These are phyloP conservation scores for Octopus sinensis DNA, from an alignment of 1,140 invertebrate genomes.

Conservation along the genomic window DNA sequence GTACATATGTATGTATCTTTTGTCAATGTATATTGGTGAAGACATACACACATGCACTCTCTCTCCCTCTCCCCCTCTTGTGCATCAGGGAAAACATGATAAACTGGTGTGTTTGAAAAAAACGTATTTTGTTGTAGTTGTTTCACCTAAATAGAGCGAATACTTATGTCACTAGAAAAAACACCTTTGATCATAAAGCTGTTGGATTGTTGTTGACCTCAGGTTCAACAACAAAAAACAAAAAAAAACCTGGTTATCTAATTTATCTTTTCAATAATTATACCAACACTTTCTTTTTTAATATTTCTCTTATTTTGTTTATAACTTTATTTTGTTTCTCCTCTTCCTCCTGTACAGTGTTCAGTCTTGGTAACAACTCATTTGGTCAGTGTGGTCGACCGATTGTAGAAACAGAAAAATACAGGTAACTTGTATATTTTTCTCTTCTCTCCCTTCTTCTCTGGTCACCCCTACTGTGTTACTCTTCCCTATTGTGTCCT, in stretches of 20 bases:
- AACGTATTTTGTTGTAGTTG: background rate
- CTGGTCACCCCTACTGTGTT: no score
- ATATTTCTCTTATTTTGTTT: background rate
- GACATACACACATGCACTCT: no score
- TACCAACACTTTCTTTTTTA: background rate
- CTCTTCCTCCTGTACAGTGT: constrained; percentile 60
- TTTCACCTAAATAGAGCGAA: background rate
- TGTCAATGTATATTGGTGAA: no score
- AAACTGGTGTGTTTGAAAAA: no score
- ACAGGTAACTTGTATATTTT: constrained; percentile 48
- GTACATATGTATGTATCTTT: no score
- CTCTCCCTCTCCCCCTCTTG: no score
- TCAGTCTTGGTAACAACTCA: constrained; percentile 84
- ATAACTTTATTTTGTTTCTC: background rate
- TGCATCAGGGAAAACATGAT: no score
- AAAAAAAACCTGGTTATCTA: background rate
- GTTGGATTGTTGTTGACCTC: no score
- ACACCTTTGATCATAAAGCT: constrained; percentile 15
- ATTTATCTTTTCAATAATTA: background rate
- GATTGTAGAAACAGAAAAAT: constrained; percentile 77
- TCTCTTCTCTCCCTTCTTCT: no score
- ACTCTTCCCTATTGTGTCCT: background rate
- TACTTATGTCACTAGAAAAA: background rate
- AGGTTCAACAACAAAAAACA: background rate
- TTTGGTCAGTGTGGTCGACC: constrained; percentile 90